Conservation (phyloP, 2,113 vertebrate genomes). For the Nothobranchius furzeri region DNA sequence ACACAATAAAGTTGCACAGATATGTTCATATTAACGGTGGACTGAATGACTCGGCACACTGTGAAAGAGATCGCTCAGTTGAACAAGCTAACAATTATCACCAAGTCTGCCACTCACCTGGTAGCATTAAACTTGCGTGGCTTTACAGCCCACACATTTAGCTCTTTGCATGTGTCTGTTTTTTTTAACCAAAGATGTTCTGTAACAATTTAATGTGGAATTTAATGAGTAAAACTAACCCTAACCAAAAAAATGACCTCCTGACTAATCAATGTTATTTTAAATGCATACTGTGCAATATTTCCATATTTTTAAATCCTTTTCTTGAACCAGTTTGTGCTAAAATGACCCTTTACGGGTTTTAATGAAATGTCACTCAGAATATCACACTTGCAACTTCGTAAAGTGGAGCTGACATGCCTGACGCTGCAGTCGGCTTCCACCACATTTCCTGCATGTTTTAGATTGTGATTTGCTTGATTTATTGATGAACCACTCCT, state of each 20-base stretch:
- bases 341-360: no score
- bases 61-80: conserved; percentile 6
- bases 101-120: neutral
- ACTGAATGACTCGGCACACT: conserved; percentile 1
- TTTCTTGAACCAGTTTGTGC: no score
- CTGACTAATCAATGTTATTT: neutral
- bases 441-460: no score
- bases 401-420: no score
- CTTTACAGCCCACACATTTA: neutral
- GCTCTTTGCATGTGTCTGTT: conserved; percentile 2
- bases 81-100: conserved; percentile 17
- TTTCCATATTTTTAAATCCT: no score
- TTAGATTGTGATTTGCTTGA: no score
- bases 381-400: no score
- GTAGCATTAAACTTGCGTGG: neutral
- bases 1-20: conserved; percentile 14
- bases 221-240: neutral
- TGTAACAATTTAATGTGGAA: neutral
- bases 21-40: conserved; percentile 7
- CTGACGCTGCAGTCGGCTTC: no score
- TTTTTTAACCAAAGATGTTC: neutral
- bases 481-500: no score
- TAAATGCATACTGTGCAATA: no score
- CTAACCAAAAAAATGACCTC: neutral
- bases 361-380: no score